Percentiles rank a stretch among this genome's conserved stretches.
Evolutionary conservation across 2,113 vertebrate species (phyloP).

Genomic region (Grallaria varia): DNA sequence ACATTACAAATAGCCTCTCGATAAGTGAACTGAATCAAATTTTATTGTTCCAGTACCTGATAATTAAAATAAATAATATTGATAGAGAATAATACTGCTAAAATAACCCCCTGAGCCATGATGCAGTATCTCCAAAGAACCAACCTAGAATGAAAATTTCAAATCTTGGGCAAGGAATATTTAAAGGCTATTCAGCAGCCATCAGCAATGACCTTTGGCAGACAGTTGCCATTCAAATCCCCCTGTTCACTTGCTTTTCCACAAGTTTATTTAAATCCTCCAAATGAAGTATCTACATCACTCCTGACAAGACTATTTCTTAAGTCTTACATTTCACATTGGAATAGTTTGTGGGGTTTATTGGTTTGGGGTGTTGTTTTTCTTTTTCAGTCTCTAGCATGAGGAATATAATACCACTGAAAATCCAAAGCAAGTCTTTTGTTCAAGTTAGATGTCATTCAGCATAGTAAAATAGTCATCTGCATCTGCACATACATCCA

Average conservation of each 20-base stretch:
- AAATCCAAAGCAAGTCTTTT: neutral
- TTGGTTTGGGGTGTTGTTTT: neutral
- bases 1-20: neutral
- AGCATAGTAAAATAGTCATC: neutral
- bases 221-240: neutral
- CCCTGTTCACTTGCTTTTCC: neutral
- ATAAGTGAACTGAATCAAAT: neutral
- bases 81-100: neutral
- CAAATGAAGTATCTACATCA: neutral
- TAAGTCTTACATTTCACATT: neutral
- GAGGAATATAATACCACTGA: neutral
- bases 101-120: slow-evolving; percentile 1
- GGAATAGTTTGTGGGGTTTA: neutral
- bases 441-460: neutral
- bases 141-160: neutral
- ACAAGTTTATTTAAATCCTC: neutral
- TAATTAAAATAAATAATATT: slow-evolving; percentile 35
- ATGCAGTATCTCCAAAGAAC: neutral
- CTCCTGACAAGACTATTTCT: neutral
- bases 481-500: neutral
- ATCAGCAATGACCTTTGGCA: neutral
- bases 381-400: neutral
- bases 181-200: neutral
- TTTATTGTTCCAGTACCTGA: slow-evolving; percentile 4
- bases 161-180: neutral